Conservation (phyloP, 2,797 vertebrate genomes). For the Psittacula echo region DNA sequence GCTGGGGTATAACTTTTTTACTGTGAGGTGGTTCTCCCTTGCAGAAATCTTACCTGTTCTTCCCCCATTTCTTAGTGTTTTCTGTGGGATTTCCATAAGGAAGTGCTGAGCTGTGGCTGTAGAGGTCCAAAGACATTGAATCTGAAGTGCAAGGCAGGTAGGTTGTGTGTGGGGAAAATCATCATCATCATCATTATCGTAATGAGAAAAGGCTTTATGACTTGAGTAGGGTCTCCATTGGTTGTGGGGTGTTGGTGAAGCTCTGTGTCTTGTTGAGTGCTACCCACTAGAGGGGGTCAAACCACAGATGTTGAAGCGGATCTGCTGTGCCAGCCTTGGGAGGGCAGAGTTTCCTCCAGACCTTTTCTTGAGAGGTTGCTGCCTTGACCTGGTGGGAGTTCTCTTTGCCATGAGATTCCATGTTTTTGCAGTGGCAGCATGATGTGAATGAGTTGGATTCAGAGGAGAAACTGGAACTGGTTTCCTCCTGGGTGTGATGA, state of each 20-base stretch:
- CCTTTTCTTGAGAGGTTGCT: not conserved
- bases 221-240: slow-evolving; percentile 39
- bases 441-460: not conserved
- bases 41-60: not conserved
- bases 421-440: not conserved
- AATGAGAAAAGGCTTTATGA: not conserved
- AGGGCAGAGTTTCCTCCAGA: slow-evolving; percentile 21
- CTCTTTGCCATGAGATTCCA: rapidly evolving
- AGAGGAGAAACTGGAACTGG: not conserved
- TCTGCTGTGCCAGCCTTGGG: slow-evolving; percentile 1
- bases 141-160: not conserved
- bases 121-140: not conserved
- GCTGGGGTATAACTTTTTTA: not conserved
- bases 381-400: not conserved
- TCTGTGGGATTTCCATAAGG: not conserved
- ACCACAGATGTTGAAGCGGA: slow-evolving; percentile 64
- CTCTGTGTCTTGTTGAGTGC: slow-evolving; percentile 50
- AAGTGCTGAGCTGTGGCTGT: not conserved
- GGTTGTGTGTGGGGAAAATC: not conserved
- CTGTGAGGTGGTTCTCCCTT: not conserved
- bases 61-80: not conserved
- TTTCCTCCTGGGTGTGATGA: not conserved
- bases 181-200: rapidly evolving
- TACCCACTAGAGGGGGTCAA: slow-evolving; percentile 74
- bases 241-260: not conserved